Evolutionary conservation across 2,113 vertebrate genomes (phyloP), one percentile per base, ranked within the genome.

Genomic region (Aix galericulata): DNA sequence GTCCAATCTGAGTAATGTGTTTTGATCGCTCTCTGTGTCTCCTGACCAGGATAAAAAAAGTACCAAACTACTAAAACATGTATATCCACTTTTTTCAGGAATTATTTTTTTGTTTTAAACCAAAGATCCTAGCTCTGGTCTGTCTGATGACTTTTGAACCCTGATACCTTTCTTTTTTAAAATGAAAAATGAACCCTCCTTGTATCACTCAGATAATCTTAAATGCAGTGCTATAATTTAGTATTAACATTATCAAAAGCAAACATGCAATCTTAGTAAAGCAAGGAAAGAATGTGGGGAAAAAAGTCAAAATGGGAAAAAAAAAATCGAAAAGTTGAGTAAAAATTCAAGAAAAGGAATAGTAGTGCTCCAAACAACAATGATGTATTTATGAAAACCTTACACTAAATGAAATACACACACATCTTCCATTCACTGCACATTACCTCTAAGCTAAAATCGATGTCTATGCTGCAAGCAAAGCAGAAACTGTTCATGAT

Each of bases 401-500:
- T 25, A 40, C 23, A 16, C 36, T 53, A 77, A 76, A 80, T 23
- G 34, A 87, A 68, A 89, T 23, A 79, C 5, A 55, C 4, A 79
- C 6, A 53, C n/a, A 50, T 11, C 18, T 52, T 82, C 14, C 21
- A 34, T 64, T 59, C 18, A 46, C 0, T 48, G 14, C 8, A 20
- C 14, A 62, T 13, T 52, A 81, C 22, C 25, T 48, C 11, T 38
- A 75, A 22, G 40, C 15, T 72, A 67, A 72, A 75, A 11, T 72
- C 15, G 58, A 15, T 2, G 7, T 32, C 23, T 58, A 21, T 68
- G 53, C 38, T 44, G n/a, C 14, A 68, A 38, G 27, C 13, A 66
- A 11, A 68, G 21, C 22, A 74, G 42, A 9, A 40, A 0, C 0
- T 13, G n/a, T 4, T 59, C 10, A 25, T 8, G 11, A 46, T 48